Evolutionary conservation across 2,888 invertebrate genomes (phyloP).

Genomic region (Oscheius onirici): DNA sequence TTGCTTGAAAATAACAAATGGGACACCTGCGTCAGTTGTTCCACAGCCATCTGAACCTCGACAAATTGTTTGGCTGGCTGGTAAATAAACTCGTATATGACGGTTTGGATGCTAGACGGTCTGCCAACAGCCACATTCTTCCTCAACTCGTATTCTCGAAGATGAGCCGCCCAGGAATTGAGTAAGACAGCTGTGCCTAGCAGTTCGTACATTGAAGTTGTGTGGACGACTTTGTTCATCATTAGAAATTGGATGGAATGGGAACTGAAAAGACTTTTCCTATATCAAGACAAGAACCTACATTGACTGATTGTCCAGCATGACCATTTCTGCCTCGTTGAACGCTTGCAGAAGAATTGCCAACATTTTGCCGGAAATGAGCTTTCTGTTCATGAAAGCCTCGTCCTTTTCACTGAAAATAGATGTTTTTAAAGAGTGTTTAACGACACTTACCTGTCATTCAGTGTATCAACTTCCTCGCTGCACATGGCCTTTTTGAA

Average conservation of each 20-base stretch:
- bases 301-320: conserved; percentile 45
- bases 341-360: conserved; percentile 57
- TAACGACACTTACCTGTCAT: conserved; percentile 33
- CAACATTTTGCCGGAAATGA: conserved; percentile 62
- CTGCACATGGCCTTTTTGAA: conserved; percentile 45
- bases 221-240: conserved; percentile 3
- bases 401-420: conserved; percentile 53
- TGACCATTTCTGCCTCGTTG: conserved; percentile 40
- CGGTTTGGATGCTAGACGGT: not conserved
- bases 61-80: conserved; percentile 20
- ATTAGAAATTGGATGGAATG: conserved; percentile 19
- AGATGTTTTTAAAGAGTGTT: not conserved
- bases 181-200: conserved; percentile 59
- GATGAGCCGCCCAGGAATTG: conserved; percentile 57
- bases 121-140: not conserved
- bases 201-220: conserved; percentile 58
- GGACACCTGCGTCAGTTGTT: conserved; percentile 28
- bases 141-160: not conserved
- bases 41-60: conserved; percentile 23
- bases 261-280: conserved; percentile 5
- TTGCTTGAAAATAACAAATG: conserved; percentile 25
- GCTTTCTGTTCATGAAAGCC: conserved; percentile 61
- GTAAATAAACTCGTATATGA: conserved; percentile 7
- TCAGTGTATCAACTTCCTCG: conserved; percentile 51
- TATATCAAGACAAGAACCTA: not conserved